These are phyloP conservation scores for Masnerella sp. DNA, from an alignment of 2,888 invertebrate genomes.

Conservation along the genomic window DNA sequence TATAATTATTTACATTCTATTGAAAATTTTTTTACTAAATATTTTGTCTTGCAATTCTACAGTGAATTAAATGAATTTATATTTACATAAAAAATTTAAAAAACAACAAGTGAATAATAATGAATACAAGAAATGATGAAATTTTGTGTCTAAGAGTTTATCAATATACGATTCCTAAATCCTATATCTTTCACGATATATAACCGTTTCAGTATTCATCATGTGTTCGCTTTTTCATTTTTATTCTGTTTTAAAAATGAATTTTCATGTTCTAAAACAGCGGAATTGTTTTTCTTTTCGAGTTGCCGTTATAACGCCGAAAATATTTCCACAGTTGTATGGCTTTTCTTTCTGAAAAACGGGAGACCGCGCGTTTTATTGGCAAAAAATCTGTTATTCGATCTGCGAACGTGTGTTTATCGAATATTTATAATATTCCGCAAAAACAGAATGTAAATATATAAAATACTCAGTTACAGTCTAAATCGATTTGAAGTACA, in stretches of 20 bases:
- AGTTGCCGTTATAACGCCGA: neutral
- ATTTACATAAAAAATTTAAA: too few species aligned
- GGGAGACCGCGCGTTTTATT: neutral
- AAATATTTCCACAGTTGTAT: neutral
- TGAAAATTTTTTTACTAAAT: too few species aligned
- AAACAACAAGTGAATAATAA: too few species aligned
- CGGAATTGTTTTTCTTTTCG: constrained; percentile 3
- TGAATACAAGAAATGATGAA: too few species aligned
- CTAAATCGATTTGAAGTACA: neutral
- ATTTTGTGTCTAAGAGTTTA: too few species aligned
- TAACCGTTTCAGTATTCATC: too few species aligned
- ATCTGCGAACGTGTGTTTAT: neutral
- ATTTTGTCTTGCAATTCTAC: too few species aligned
- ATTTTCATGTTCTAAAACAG: constrained; percentile 5
- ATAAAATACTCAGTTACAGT: neutral
- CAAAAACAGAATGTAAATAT: constrained; percentile 2
- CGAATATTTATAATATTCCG: constrained; percentile 3
- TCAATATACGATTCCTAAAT: too few species aligned
- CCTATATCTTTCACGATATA: too few species aligned
- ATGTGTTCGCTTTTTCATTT: neutral
- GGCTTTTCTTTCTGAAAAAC: neutral
- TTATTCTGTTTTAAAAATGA: neutral
- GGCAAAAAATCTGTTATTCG: constrained; percentile 15
- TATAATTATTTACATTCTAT: too few species aligned
- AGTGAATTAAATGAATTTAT: too few species aligned